Percentiles rank a stretch among this genome's conserved stretches.
Evolutionary conservation across 2,888 invertebrate genomes (phyloP).

Genomic region (Dasypogon diadema): DNA sequence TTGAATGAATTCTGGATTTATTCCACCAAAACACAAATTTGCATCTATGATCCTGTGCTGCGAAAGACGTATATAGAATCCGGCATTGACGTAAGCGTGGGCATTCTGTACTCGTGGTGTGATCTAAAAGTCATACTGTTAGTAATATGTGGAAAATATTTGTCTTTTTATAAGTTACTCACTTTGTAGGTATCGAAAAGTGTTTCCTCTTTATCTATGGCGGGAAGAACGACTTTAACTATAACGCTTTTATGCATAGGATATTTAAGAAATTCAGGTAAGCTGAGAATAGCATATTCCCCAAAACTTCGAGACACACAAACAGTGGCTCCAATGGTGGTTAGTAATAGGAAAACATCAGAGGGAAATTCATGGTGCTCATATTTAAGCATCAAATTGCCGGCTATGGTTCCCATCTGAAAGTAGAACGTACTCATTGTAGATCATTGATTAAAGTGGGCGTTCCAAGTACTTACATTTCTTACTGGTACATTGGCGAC

Average conservation of each 20-base stretch:
- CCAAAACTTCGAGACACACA: constrained; percentile 66
- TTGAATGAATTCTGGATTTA: constrained; percentile 70
- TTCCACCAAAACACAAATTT: constrained; percentile 74
- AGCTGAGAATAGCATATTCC: not conserved
- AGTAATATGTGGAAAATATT: not conserved
- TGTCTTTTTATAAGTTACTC: constrained; percentile 59
- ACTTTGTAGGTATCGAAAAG: constrained; percentile 65
- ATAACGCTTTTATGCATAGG: constrained; percentile 76
- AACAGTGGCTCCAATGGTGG: constrained; percentile 55
- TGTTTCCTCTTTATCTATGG: constrained; percentile 65
- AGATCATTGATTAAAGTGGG: too few relatives aligned
- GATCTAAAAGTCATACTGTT: constrained; percentile 60
- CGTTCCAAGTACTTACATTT: constrained; percentile 69
- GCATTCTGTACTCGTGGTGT: constrained; percentile 76
- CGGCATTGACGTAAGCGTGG: constrained; percentile 79
- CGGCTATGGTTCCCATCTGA: constrained; percentile 74
- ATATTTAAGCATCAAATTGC: constrained; percentile 76
- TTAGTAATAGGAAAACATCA: constrained; percentile 72
- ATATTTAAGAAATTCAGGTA: constrained; percentile 70
- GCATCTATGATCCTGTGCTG: constrained; percentile 63
- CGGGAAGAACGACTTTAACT: constrained; percentile 72
- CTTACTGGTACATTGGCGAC: constrained; percentile 73
- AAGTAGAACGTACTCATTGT: too few relatives aligned
- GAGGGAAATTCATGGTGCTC: constrained; percentile 74
- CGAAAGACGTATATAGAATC: constrained; percentile 73